phyloP scores from a whole-genome alignment of 2,888 invertebrate genomes.

The Nomada ruficornis region DNA sequence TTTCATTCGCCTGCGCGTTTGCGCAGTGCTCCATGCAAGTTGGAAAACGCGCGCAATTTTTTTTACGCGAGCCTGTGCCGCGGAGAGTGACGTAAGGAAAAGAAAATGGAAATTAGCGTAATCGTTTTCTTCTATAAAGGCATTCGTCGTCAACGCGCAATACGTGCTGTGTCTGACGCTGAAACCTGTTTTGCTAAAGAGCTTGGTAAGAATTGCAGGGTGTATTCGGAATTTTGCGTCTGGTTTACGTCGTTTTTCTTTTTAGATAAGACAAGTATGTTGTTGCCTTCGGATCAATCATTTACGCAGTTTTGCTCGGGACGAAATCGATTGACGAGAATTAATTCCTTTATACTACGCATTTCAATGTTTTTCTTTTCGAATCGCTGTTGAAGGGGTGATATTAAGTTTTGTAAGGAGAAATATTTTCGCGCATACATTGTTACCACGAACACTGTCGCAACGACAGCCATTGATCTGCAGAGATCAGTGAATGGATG shows the following conservation, averaged over 20 bases:
- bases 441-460: not conserved
- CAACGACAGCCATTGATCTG: slow-evolving; percentile 52
- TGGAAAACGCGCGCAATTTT: slow-evolving; percentile 27
- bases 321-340: not conserved
- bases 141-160: slow-evolving; percentile 29
- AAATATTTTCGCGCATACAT: not conserved
- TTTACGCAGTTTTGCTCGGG: not conserved
- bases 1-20: not conserved
- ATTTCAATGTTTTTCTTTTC: no score
- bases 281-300: no score
- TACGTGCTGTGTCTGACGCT: not conserved
- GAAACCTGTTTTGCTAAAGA: slow-evolving; percentile 11
- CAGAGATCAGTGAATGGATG: slow-evolving; percentile 62
- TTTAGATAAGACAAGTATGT: not conserved
- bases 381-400: not conserved
- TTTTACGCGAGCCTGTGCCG: not conserved
- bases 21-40: not conserved
- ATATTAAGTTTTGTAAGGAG: not conserved
- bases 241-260: not conserved
- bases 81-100: slow-evolving; percentile 12
- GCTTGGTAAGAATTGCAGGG: not conserved
- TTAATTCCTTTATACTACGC: not conserved
- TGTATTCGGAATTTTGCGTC: not conserved
- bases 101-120: slow-evolving; percentile 39
- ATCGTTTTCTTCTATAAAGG: slow-evolving; percentile 35